Evolutionary conservation across 2,888 invertebrate species (phyloP).

Genomic region (Drosophila helvetica): DNA sequence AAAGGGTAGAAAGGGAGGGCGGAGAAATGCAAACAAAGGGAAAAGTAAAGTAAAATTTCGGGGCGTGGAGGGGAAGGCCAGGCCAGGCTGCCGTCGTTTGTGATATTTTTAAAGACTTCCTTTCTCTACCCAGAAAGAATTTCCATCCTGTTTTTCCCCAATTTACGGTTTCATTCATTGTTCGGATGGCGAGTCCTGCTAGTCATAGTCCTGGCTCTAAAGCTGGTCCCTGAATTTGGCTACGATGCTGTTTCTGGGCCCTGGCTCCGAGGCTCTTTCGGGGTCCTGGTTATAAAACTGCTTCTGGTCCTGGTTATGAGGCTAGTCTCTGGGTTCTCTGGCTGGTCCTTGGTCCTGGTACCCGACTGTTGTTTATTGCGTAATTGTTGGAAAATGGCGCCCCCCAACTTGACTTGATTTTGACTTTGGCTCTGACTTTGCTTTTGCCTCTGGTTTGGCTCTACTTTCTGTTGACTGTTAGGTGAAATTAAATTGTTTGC

Average conservation of each 20-base stretch:
- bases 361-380: constrained; percentile 56
- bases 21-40: constrained; percentile 38
- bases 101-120: constrained; percentile 56
- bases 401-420: constrained; percentile 47
- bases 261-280: no score
- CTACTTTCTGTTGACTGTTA: constrained; percentile 46
- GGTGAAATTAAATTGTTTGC: constrained; percentile 58
- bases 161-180: constrained; percentile 61
- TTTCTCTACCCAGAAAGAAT: constrained; percentile 30
- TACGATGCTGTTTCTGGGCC: background rate
- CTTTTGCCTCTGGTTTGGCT: no score
- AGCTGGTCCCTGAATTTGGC: background rate
- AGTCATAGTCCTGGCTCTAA: background rate
- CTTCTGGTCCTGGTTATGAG: no score
- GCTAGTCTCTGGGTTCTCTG: constrained; percentile 18
- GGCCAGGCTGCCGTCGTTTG: constrained; percentile 11
- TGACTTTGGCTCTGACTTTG: constrained; percentile 26
- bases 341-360: constrained; percentile 2
- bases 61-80: background rate
- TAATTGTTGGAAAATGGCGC: constrained; percentile 67
- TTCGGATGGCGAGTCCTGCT: constrained; percentile 1
- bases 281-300: no score
- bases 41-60: constrained; percentile 22
- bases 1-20: constrained; percentile 22
- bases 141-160: constrained; percentile 26